Evolutionary conservation across 2,113 vertebrate genomes (phyloP), one percentile per base, ranked within the genome.

Genomic region (Apteryx mantelli): DNA sequence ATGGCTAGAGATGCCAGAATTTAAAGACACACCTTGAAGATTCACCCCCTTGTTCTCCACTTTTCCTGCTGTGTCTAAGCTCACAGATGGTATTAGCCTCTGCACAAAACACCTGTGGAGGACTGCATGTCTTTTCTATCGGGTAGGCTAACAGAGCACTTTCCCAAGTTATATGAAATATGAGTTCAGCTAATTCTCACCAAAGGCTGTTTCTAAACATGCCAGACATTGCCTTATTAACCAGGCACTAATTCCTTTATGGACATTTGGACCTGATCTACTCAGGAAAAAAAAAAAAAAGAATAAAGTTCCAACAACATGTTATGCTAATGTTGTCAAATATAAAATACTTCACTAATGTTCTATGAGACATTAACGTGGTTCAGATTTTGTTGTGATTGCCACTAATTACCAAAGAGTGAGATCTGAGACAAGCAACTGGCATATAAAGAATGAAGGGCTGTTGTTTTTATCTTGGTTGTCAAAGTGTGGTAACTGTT

Each of bases 21-120:
- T 93, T 89, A 60, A 60, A 34, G 19, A 11, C 30, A 60, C 56
- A 34, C 11, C 16, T 30, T 60, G 76, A 65, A 21, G 16, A 52
- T 73, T 56, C 73, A 56, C 4, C 6, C 8, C 25, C 8, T 40
- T 81, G 9, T 70, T 77, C 15, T 68, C 8, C 38, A 14, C 6
- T 77, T 77, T 83, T 70, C 9, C 25, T 53, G 4, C 48, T 89
- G 58, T 0, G 11, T 64, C 86, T 93, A 61, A 89, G 48, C 18
- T 55, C 0, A 0, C 22, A 56, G 30, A 22, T 48, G 6, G 10
- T 68, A 40, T 34, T 6, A 50, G 1, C 5, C 26, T 66, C 15
- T 30, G 68, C 30, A 36, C 9, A 86, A 86, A 92, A 38, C 5
- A 82, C 14, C 13, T 21, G 2, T 74, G 25, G 42, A 69, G 7